Evolutionary conservation across 2,797 vertebrate genomes (phyloP).

Genomic region (Botia almorhae): DNA sequence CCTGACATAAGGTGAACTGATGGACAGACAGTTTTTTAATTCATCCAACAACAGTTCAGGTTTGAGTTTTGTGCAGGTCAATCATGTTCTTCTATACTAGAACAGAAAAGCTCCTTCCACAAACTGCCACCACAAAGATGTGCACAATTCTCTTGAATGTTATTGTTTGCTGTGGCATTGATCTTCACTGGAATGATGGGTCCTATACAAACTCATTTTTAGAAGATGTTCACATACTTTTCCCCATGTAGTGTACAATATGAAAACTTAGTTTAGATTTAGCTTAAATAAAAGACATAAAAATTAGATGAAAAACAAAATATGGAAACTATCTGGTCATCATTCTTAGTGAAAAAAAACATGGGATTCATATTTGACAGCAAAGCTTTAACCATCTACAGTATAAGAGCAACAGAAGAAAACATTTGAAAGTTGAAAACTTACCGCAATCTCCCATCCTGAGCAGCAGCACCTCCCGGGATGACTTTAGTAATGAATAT

Average conservation of each 20-base stretch:
- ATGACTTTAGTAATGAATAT: slow-evolving; percentile 99
- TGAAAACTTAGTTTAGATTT: too few species aligned
- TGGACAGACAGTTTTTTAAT: too few species aligned
- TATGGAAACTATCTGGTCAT: too few species aligned
- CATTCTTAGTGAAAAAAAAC: too few species aligned
- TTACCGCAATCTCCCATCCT: slow-evolving; percentile 93
- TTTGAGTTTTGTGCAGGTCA: not conserved
- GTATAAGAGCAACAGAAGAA: not conserved
- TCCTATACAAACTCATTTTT: too few species aligned
- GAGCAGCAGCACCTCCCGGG: slow-evolving; percentile 91
- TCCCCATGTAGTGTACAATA: too few species aligned
- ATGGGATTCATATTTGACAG: not conserved
- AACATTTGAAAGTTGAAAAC: slow-evolving; percentile 27
- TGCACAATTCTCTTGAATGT: not conserved
- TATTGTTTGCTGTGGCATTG: not conserved
- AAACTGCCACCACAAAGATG: not conserved
- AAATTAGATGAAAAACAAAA: too few species aligned
- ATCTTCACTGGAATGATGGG: not conserved
- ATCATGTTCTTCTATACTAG: not conserved
- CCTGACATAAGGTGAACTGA: too few species aligned
- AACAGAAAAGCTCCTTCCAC: not conserved
- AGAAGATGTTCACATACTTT: too few species aligned
- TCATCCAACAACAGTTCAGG: not conserved
- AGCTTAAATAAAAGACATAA: too few species aligned
- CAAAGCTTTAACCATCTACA: too few species aligned